Conservation (phyloP, 2,888 invertebrate genomes). For the Scaptomyza tumidula region DNA sequence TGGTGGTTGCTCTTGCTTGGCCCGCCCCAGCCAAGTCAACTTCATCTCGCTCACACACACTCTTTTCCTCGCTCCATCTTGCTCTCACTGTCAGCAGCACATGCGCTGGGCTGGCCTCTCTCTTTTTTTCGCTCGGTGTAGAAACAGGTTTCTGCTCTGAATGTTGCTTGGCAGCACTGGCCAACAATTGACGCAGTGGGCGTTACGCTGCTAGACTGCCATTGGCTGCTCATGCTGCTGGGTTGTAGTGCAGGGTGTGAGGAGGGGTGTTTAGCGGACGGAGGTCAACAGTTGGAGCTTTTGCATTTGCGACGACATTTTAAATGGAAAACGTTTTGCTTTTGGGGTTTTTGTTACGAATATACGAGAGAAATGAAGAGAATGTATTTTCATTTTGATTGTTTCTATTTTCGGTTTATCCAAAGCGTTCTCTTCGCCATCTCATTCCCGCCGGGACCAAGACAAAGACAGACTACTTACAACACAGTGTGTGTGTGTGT, state of each 20-base stretch:
- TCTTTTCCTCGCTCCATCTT: conserved; percentile 14
- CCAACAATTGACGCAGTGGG: conserved; percentile 53
- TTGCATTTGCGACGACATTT: conserved; percentile 81
- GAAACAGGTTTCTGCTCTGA: conserved; percentile 63
- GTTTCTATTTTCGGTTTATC: conserved; percentile 74
- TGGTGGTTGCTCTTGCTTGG: conserved; percentile 41
- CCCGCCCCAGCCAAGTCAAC: conserved; percentile 38
- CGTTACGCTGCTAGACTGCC: conserved; percentile 48
- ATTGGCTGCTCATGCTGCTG: conserved; percentile 54
- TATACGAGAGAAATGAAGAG: conserved; percentile 65
- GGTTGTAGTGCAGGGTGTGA: background rate
- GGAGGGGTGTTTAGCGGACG: background rate
- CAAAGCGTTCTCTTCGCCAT: conserved; percentile 43
- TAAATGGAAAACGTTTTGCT: conserved; percentile 83
- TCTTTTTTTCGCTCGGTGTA: conserved; percentile 1
- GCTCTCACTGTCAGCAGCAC: conserved; percentile 3
- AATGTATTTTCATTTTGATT: conserved; percentile 79
- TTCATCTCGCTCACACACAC: conserved; percentile 34
- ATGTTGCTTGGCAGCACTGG: conserved; percentile 77
- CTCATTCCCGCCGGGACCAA: conserved; percentile 15
- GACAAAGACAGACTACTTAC: conserved; percentile 1
- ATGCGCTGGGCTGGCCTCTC: conserved; percentile 36
- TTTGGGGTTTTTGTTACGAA: conserved; percentile 80
- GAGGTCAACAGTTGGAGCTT: conserved; percentile 15
- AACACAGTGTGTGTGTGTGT: conserved; percentile 4